Percentiles rank a stretch among this genome's conserved stretches.
These are phyloP conservation scores for Orgyia antiqua DNA, from an alignment of 2,888 invertebrate genomes.

Conservation along the genomic window DNA sequence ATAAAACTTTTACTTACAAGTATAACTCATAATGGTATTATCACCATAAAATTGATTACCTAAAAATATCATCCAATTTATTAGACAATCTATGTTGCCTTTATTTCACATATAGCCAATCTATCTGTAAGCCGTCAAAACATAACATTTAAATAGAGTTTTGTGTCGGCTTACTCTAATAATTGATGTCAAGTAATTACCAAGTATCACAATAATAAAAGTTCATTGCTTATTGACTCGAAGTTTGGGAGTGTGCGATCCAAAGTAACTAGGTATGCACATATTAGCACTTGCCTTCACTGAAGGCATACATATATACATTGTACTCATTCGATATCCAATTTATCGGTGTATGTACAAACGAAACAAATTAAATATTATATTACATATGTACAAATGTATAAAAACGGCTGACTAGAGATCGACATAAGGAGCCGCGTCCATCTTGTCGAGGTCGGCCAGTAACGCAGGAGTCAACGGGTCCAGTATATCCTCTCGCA, in stretches of 20 bases:
- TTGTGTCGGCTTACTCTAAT: slow-evolving; percentile 33
- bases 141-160: slow-evolving; percentile 21
- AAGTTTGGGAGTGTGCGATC: slow-evolving; percentile 61
- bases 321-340: slow-evolving; percentile 66
- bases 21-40: no score
- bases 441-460: slow-evolving; percentile 70
- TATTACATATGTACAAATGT: slow-evolving; percentile 45
- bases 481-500: slow-evolving; percentile 60
- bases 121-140: slow-evolving; percentile 13
- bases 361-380: slow-evolving; percentile 44
- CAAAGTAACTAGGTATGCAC: slow-evolving; percentile 42
- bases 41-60: no score
- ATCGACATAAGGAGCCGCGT: slow-evolving; percentile 64
- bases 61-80: no score
- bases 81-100: no score
- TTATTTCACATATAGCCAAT: slow-evolving; percentile 8
- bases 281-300: slow-evolving; percentile 58
- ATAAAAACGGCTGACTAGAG: slow-evolving; percentile 55
- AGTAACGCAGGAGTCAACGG: slow-evolving; percentile 62
- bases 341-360: slow-evolving; percentile 57
- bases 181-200: slow-evolving; percentile 38
- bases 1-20: no score
- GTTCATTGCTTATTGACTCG: slow-evolving; percentile 61
- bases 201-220: slow-evolving; percentile 49
- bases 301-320: slow-evolving; percentile 67